Evolutionary conservation across 2,888 invertebrate species (phyloP), one percentile per base, ranked within the genome.

Genomic region (Anorthoa munda): DNA sequence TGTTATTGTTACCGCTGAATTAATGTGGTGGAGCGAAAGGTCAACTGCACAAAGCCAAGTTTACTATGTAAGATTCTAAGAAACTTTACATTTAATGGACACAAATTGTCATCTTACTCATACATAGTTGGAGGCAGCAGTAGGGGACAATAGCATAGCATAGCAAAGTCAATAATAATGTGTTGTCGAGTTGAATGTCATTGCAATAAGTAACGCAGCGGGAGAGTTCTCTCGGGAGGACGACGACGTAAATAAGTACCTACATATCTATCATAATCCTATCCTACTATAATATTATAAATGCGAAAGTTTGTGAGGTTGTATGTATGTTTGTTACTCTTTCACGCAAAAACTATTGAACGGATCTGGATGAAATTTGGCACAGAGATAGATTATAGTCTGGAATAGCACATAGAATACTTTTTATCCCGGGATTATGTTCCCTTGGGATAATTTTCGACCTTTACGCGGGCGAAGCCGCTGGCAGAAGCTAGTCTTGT

Each of bases 151-250:
- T 66, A 73, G 50, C 72, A 74, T 51, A 50, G 67, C 55, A 77
- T 50, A 56, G 65, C 48, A 72, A 74, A 81, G 58, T 66, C 48
- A 81, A 77, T 77, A 86, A 69, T 79, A 75, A 71, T 72, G 68
- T 77, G 71, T 71, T 74, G 74, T 75, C 45, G 75, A 70, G 79
- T 79, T 74, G 68, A 86, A 83, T 82, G 77, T 84, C 79, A 82
- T 77, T 69, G 82, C 72, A 75, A 84, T 85, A 86, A 76, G 82
- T 76, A 85, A 75, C 77, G 53, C 74, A 75, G 78, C 83, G 75
- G 81, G 78, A 55, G 73, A 61, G 65, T 72, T 72, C 39, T 68
- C 64, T 77, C 39, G 70, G 77, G 68, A n/a, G 50, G 45, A 60
- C 66, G 23, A 50, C 31, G 51, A n/a, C n/a, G n/a, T n/a, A n/a